Evolutionary conservation across 2,797 vertebrate genomes (phyloP).

Genomic region (Hafferia zeledoni): DNA sequence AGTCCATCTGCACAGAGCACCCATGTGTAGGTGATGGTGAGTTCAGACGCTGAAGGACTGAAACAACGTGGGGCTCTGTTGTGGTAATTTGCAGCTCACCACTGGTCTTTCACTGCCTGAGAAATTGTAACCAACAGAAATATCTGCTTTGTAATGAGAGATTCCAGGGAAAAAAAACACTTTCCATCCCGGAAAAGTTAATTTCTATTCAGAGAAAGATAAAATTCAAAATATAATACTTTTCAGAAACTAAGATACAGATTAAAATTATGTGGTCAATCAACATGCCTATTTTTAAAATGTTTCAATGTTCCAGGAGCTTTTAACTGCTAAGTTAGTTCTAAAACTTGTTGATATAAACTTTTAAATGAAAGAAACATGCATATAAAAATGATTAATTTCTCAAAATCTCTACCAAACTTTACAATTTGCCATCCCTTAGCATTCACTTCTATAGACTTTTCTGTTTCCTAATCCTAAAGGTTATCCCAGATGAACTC

Average conservation of each 20-base stretch:
- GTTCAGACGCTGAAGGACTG: not conserved
- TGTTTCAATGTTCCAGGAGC: not conserved
- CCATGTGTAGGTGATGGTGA: fast-evolving
- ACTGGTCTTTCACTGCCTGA: not conserved
- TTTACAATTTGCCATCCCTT: not conserved
- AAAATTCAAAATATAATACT: not conserved
- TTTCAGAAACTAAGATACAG: not conserved
- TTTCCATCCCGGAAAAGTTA: not conserved
- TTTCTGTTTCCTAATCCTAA: not conserved
- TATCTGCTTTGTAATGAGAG: not conserved
- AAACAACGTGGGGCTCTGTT: fast-evolving
- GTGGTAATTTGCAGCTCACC: not conserved
- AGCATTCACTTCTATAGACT: not conserved
- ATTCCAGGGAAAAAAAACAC: not conserved
- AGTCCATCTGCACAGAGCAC: not conserved
- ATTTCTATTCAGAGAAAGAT: not conserved
- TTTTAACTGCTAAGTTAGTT: not conserved
- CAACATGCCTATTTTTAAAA: not conserved
- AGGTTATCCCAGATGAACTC: not conserved
- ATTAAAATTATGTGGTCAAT: not conserved
- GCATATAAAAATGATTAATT: not conserved
- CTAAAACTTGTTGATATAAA: not conserved
- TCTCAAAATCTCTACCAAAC: not conserved
- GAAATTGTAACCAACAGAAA: not conserved
- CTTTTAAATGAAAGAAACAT: not conserved